Conservation (phyloP, 2,113 vertebrate genomes). For the Trachemys scripta region DNA sequence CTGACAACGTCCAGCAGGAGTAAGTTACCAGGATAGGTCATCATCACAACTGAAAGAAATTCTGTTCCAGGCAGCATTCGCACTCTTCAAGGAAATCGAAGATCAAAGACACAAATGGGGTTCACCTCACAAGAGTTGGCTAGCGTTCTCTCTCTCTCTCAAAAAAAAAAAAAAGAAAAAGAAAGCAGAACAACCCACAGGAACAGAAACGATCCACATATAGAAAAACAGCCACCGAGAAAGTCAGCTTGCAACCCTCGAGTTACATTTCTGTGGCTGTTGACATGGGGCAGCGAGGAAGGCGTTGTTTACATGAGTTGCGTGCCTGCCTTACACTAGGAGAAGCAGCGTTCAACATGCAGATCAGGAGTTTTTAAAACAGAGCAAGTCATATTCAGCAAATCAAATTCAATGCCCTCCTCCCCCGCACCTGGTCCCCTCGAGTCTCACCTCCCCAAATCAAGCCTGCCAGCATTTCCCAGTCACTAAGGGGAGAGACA, state of each 20-base stretch:
- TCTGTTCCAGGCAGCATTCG: neutral
- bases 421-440: neutral
- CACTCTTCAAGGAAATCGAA: neutral
- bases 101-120: neutral
- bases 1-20: slow-evolving; percentile 25
- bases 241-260: neutral
- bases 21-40: slow-evolving; percentile 41
- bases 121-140: neutral
- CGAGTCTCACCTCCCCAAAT: neutral
- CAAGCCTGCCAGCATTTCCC: neutral
- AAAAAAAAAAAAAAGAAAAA: too few species aligned
- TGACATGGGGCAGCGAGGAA: neutral
- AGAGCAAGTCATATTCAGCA: too few species aligned
- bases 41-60: neutral
- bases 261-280: neutral
- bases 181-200: neutral
- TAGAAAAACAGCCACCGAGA: neutral
- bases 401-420: neutral
- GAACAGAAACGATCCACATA: neutral
- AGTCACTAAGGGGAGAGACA: neutral
- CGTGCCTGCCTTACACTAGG: neutral
- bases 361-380: neutral
- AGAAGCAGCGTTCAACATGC: neutral
- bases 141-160: neutral
- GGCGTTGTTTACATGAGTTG: neutral